Conservation (phyloP, 2,888 invertebrate genomes). For the Netelia inedita region DNA sequence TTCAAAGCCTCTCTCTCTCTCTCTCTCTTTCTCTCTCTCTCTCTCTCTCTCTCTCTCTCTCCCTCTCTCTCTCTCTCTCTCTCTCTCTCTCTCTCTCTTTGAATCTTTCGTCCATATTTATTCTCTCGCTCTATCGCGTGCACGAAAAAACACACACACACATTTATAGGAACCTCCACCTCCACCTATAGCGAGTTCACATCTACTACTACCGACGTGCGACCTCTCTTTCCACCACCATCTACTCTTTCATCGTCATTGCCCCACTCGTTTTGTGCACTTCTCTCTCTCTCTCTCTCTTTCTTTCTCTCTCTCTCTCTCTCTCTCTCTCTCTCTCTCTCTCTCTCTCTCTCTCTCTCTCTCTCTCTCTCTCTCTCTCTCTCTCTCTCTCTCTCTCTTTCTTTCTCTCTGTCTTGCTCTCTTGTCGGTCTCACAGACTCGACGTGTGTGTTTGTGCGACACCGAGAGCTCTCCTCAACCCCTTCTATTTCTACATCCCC, state of each 20-base stretch:
- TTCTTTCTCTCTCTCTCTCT: slow-evolving; percentile 20
- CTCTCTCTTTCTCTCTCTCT: slow-evolving; percentile 86
- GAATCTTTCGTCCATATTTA: background rate
- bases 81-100: slow-evolving; percentile 86
- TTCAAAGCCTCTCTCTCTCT: slow-evolving; percentile 66
- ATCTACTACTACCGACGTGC: slow-evolving; percentile 43
- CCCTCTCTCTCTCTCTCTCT: slow-evolving; percentile 64
- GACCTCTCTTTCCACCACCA: slow-evolving; percentile 65
- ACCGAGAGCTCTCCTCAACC: slow-evolving; percentile 45
- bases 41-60: slow-evolving; percentile 86
- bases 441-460: slow-evolving; percentile 81
- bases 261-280: slow-evolving; percentile 58
- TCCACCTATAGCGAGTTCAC: slow-evolving; percentile 33
- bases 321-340: slow-evolving; percentile 23
- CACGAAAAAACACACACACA: slow-evolving; percentile 4
- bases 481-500: slow-evolving; percentile 57
- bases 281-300: slow-evolving; percentile 43
- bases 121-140: slow-evolving; percentile 33
- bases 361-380: slow-evolving; percentile 41
- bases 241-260: slow-evolving; percentile 55
- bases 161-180: background rate
- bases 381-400: slow-evolving; percentile 26
- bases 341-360: slow-evolving; percentile 40
- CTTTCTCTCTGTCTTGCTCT: slow-evolving; percentile 26
- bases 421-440: slow-evolving; percentile 17